Percentiles rank a stretch among this genome's conserved stretches.
Conservation (phyloP, 2,888 invertebrate genomes). For the Busseola fusca region DNA sequence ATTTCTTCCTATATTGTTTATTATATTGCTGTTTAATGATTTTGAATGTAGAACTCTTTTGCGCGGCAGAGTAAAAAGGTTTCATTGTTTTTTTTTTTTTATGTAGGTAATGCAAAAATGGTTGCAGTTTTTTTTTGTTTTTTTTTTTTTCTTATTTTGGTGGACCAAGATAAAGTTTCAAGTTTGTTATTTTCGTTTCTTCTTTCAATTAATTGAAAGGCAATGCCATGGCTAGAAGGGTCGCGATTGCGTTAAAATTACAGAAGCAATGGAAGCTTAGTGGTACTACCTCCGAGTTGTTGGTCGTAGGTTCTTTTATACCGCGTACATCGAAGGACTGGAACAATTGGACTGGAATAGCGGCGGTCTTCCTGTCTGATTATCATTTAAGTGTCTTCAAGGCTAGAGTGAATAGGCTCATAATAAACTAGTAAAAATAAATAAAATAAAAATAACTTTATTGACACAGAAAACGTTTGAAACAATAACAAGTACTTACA, state of each 20-base stretch:
- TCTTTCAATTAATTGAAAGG: constrained; percentile 4
- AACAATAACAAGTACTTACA: no score
- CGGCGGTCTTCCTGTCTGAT: no score
- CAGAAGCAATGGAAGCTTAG: no score
- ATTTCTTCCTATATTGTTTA: constrained; percentile 43
- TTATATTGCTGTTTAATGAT: constrained; percentile 26
- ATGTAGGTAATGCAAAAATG: neutral
- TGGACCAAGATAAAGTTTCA: neutral
- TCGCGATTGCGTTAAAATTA: constrained; percentile 22
- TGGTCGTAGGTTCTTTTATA: no score
- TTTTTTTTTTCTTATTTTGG: constrained; percentile 12
- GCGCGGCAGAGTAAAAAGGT: constrained; percentile 37
- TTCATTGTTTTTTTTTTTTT: constrained; percentile 9
- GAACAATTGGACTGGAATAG: no score
- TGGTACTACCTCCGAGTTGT: no score
- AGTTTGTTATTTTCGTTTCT: neutral
- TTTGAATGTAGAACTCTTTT: constrained; percentile 18
- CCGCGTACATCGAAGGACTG: no score
- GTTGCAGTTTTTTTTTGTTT: neutral
- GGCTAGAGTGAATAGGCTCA: no score
- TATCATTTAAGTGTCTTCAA: no score
- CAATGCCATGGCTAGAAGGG: constrained; percentile 28
- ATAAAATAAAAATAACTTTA: no score
- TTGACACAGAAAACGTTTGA: no score
- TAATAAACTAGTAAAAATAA: no score